Percentiles rank a stretch among this genome's conserved stretches.
Conservation (phyloP, 1,140 invertebrate genomes). For the Bombus superbus region DNA sequence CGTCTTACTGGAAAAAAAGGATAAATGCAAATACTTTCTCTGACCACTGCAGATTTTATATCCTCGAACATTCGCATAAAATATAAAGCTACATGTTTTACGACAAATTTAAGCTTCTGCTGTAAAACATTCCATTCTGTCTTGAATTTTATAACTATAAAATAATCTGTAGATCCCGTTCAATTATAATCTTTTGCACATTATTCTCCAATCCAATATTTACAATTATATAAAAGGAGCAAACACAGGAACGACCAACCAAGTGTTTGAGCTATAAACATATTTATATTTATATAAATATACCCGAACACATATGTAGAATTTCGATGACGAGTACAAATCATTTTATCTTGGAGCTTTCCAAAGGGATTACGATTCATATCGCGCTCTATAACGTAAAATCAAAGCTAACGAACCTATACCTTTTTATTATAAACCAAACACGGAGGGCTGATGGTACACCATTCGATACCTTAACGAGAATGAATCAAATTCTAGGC, state of each 20-base stretch:
- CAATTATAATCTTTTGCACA: background rate
- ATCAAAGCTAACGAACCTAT: background rate
- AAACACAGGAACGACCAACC: background rate
- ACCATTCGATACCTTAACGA: slow-evolving; percentile 18
- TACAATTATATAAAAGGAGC: background rate
- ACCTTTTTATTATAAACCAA: background rate
- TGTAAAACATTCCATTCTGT: too few species aligned
- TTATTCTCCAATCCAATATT: background rate
- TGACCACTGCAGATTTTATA: too few species aligned
- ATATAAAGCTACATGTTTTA: too few species aligned
- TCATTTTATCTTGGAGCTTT: background rate
- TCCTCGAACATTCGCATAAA: too few species aligned
- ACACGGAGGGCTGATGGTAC: background rate
- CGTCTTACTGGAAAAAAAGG: too few species aligned
- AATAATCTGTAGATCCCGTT: background rate
- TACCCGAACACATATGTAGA: background rate
- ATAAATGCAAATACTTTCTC: too few species aligned
- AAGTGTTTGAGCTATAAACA: background rate
- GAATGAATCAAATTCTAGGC: slow-evolving; percentile 25
- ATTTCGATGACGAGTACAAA: too few species aligned
- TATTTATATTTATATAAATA: background rate
- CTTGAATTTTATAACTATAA: background rate
- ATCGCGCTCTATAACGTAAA: background rate
- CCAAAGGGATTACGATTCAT: background rate
- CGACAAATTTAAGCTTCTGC: too few species aligned